A percentile compares a stretch with the other conserved stretches of the same genome.
Evolutionary conservation across 2,797 vertebrate species (phyloP).

Genomic region (Calcarius lapponicus): DNA sequence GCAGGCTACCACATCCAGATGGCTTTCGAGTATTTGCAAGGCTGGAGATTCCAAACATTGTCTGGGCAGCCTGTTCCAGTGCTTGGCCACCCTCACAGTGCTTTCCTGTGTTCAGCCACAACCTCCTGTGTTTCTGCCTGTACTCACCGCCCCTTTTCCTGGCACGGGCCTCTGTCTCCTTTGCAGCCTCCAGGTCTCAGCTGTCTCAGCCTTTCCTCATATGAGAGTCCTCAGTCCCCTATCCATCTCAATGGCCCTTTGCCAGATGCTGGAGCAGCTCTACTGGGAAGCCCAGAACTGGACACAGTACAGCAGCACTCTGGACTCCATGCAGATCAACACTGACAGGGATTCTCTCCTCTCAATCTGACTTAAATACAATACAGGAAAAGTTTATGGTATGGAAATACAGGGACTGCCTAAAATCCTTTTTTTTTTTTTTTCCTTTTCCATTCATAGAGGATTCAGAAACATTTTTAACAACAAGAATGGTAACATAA

Average conservation of each 20-base stretch:
- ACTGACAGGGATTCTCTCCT: not conserved
- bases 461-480: not conserved
- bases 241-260: not conserved
- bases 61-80: not conserved
- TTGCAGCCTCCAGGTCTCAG: not conserved
- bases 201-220: not conserved
- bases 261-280: not conserved
- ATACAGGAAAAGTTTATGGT: not conserved
- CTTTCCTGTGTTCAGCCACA: not conserved
- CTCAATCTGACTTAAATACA: not conserved
- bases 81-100: not conserved
- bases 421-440: not conserved
- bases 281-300: not conserved
- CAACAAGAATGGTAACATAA: not conserved
- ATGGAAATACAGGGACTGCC: not conserved
- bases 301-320: not conserved
- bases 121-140: not conserved
- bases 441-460: not conserved
- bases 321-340: not conserved
- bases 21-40: not conserved
- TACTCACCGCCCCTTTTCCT: not conserved
- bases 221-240: not conserved
- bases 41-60: not conserved
- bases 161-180: not conserved
- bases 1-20: not conserved